Conservation (phyloP, 2,797 vertebrate genomes). For the Anguilla anguilla region DNA sequence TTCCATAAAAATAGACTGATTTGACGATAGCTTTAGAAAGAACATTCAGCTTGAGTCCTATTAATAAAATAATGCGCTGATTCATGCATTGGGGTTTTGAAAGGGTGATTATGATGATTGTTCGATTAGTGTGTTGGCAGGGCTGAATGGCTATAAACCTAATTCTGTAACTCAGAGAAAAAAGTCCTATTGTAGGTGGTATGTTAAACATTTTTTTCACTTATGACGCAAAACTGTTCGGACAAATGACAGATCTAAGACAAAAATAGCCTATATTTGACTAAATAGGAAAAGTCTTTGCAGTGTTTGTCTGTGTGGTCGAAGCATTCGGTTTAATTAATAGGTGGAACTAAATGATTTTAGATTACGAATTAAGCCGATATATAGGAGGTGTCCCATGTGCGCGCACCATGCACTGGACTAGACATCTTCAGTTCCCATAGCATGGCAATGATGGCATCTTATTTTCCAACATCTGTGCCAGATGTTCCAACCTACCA, state of each 20-base stretch:
- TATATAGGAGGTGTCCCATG: not conserved
- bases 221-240: no score
- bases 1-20: no score
- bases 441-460: conserved; percentile 19
- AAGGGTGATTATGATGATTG: not conserved
- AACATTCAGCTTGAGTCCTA: no score
- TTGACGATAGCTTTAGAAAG: no score
- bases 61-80: not conserved
- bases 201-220: not conserved
- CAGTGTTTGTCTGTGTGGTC: not conserved
- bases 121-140: not conserved
- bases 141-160: not conserved
- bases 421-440: not conserved
- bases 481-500: conserved; percentile 77
- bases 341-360: not conserved
- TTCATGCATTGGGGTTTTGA: not conserved
- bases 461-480: conserved; percentile 64
- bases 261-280: no score
- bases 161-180: not conserved
- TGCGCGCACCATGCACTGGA: not conserved
- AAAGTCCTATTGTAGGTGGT: not conserved
- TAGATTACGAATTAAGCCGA: not conserved
- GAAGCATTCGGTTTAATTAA: not conserved
- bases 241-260: no score
- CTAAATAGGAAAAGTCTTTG: not conserved